Base-by-base conservation (phyloP, 2,888 invertebrate genomes). In the Catocala nupta region DNA sequence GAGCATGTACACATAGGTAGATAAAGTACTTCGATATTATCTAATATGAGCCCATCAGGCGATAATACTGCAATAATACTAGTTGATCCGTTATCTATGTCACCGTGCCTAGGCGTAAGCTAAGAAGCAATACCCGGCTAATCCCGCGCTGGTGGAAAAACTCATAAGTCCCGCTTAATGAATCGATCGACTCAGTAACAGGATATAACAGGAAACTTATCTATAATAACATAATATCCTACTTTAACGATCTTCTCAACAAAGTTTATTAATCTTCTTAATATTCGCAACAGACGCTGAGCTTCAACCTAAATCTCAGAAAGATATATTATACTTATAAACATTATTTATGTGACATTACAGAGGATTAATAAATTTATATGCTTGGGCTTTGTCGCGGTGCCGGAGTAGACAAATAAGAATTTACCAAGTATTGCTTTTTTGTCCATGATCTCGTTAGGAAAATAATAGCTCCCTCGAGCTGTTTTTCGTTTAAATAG, bases 1-100 rank as follows among this genome's bases (percentile, higher is more conserved):
- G 16, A 44, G n/a, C 44, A 12, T 13, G 1, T 3, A 25, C 25
- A 5, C 33, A 34, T 45, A 43, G 11, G 16, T 52, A 52, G 51
- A 61, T 52, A 56, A 56, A 43, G 56, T 56, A 45, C 44, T 51
- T 48, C 58, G 34, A 44, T 55, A 60, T 55, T 68, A 70, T 70
- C 67, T 72, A 73, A 75, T 78, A 75, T 72, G 68, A 69, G 69
- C 71, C 73, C 70, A 80, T 77, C 68, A 71, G 55, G 60, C 55
- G 59, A 59, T 81, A 81, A 82, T 80, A 70, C 78, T 59, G 53
- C 56, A 60, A 64, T 80, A 81, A 80, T 79, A 71, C 77, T 61
- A 55, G 65, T 70, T 75, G 73, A 78, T 78, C 80, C 76, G 63
- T 63, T 71, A 66, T 65, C 65, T 70, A 63, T 63, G 71, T 70